Evolutionary conservation across 2,113 vertebrate species (phyloP), one percentile per base, ranked within the genome.

Genomic region (Tachysurus fulvidraco): DNA sequence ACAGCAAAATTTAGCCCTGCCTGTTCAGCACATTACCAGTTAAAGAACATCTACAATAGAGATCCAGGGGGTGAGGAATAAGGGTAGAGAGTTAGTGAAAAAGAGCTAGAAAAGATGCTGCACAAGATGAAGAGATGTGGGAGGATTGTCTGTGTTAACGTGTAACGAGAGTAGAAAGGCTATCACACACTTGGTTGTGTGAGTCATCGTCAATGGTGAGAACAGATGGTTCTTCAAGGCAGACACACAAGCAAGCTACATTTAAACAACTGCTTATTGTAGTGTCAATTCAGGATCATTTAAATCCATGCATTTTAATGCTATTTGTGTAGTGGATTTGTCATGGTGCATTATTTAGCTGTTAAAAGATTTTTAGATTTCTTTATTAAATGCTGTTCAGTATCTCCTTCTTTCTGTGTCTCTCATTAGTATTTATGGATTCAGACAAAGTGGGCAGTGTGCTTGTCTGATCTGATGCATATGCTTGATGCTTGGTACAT

Each of bases 171-270:
- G 87, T 91, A 87, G 91, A 94, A 92, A 94, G 92, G 92, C 90
- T 89, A 90, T 89, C 88, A 85, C 91, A 92, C 89, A 89, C 90
- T 92, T 91, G 91, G 87, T 83, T 92, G 89, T 92, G 90, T 93
- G 92, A 93, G 83, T 94, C 93, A 93, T 89, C 81, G 88, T 86
- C 86, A 90, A 92, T 92, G 87, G 54, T 83, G 88, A 87, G 87
- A 85, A 85, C 89, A 90, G 89, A 90, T 87, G 89, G 87, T 88
- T 88, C 30, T 60, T 84, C 69, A 79, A 79, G 79, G 41, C 54
- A 4, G 60, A 60, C 52, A 28, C 52, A 88, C 82, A 78, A 52
- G 23, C 25, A 12, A 77, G 23, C 60, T 36, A 36, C 36, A 36
- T 36, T 59, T 59, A 60, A 74, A 41, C 50, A 83, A 84, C 52